Percentiles rank a stretch among this genome's conserved stretches.
phyloP scores from a whole-genome alignment of 92 coral and sea anemone genomes.

The Zoanthus solanderi region DNA sequence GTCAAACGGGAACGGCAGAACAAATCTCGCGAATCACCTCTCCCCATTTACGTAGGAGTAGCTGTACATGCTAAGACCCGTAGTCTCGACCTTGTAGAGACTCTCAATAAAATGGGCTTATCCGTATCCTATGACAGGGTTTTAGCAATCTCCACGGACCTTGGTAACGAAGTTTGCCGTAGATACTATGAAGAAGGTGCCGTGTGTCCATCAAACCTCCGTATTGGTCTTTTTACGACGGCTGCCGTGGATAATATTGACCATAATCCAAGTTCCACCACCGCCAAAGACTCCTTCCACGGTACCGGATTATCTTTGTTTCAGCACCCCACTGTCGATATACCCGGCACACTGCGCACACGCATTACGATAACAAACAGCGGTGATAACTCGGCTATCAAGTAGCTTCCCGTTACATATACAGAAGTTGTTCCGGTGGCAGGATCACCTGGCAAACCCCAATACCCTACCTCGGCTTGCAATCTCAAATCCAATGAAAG shows the following conservation, averaged over 20 bases:
- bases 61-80: too few species aligned
- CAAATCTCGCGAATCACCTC: too few species aligned
- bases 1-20: too few species aligned
- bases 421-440: too few species aligned
- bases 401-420: neutral
- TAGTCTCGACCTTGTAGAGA: neutral
- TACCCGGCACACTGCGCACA: constrained; percentile 63
- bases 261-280: too few species aligned
- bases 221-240: neutral
- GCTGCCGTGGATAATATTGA: constrained; percentile 54
- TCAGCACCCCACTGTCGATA: constrained; percentile 67
- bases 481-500: constrained; percentile 51
- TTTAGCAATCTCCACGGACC: constrained; percentile 60
- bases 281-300: constrained; percentile 32
- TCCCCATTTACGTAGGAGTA: too few species aligned
- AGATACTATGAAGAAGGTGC: constrained; percentile 50
- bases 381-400: neutral
- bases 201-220: constrained; percentile 71
- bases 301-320: constrained; percentile 54
- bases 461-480: constrained; percentile 54
- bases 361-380: neutral
- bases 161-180: constrained; percentile 11
- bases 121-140: constrained; percentile 75
- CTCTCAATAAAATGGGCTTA: constrained; percentile 63
- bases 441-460: constrained; percentile 26